These are phyloP conservation scores for Polymixis lichenea DNA, from an alignment of 2,888 invertebrate species.

Conservation along the genomic window DNA sequence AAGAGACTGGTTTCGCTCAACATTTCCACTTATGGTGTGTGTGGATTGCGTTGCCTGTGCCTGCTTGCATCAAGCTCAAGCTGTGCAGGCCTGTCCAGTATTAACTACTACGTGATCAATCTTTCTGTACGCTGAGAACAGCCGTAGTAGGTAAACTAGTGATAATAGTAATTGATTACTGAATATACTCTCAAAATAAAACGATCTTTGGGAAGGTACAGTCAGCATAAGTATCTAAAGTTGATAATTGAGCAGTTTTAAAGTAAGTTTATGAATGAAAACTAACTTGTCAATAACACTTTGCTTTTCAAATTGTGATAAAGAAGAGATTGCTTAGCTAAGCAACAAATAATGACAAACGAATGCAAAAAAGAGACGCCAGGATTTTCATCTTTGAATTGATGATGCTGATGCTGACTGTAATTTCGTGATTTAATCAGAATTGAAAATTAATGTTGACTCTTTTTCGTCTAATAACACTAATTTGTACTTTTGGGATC, in stretches of 20 bases:
- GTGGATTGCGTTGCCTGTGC: slow-evolving; percentile 68
- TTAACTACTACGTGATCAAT: slow-evolving; percentile 77
- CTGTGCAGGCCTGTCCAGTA: slow-evolving; percentile 67
- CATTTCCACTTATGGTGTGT: slow-evolving; percentile 82
- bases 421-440: slow-evolving; percentile 11
- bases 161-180: slow-evolving; percentile 46
- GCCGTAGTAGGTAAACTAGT: neutral
- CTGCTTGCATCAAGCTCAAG: slow-evolving; percentile 69
- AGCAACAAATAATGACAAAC: neutral
- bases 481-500: slow-evolving; percentile 20
- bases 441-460: slow-evolving; percentile 42
- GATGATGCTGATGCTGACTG: slow-evolving; percentile 20
- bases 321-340: neutral
- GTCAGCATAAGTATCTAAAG: neutral
- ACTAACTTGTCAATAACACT: neutral
- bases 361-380: no score
- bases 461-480: slow-evolving; percentile 32
- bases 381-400: neutral
- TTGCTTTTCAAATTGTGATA: neutral
- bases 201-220: neutral
- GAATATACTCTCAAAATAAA: slow-evolving; percentile 14
- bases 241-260: neutral
- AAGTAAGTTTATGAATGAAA: neutral
- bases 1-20: slow-evolving; percentile 80
- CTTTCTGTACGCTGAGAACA: slow-evolving; percentile 63